These are phyloP conservation scores for Holacanthus passer DNA, from an alignment of 2,113 vertebrate genomes.

Conservation along the genomic window DNA sequence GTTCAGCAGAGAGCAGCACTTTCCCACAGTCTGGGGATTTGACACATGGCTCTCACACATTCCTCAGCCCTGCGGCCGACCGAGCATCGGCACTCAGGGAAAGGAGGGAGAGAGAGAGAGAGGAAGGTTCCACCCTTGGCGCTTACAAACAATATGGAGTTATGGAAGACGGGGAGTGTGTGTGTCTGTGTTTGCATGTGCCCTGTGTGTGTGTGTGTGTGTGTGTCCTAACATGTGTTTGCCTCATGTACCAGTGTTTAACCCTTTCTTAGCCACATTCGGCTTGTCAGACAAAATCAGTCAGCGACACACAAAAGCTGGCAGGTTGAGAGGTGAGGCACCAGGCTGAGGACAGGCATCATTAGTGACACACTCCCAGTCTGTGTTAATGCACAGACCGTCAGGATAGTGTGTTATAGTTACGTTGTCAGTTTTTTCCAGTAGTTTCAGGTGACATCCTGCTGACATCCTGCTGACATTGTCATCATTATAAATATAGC, in stretches of 20 bases:
- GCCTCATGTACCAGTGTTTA: conserved; percentile 46
- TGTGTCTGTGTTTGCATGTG: conserved; percentile 50
- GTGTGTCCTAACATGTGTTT: conserved; percentile 61
- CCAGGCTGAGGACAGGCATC: neutral
- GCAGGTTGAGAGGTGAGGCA: conserved; percentile 15
- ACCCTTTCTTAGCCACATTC: conserved; percentile 14
- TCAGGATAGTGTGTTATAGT: conserved; percentile 1
- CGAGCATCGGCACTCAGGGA: conserved; percentile 77
- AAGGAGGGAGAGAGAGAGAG: conserved; percentile 39
- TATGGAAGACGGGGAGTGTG: conserved; percentile 69
- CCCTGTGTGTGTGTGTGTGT: conserved; percentile 42
- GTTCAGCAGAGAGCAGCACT: conserved; percentile 94
- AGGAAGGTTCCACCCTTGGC: conserved; percentile 89
- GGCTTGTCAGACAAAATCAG: conserved; percentile 5
- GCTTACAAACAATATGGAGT: conserved; percentile 78
- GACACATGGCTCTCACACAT: conserved; percentile 99
- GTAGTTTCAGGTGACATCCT: too few relatives aligned
- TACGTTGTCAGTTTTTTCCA: too few relatives aligned
- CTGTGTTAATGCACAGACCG: neutral
- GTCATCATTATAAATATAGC: conserved; percentile 9
- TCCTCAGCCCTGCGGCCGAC: conserved; percentile 91
- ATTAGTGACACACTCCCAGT: neutral
- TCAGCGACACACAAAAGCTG: neutral
- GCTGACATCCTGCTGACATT: too few relatives aligned
- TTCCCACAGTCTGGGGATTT: conserved; percentile 99